A percentile compares a stretch with the other conserved stretches of the same genome.
Conservation (phyloP, 2,888 invertebrate genomes). For the Lithophane leautieri region DNA sequence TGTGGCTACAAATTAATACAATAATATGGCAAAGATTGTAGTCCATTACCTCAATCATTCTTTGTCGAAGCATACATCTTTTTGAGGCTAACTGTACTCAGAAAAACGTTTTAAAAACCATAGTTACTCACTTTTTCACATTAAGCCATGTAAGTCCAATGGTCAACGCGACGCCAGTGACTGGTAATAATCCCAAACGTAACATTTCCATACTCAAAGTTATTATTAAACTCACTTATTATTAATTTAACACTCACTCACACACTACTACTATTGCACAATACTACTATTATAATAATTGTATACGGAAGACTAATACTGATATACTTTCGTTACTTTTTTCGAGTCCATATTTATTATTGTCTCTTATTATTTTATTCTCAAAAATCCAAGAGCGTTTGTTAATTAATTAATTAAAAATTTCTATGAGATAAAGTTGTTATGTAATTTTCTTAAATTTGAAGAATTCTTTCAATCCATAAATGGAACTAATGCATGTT, state of each 20-base stretch:
- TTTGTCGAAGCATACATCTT: background rate
- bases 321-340: constrained; percentile 43
- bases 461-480: background rate
- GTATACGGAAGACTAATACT: constrained; percentile 61
- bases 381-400: background rate
- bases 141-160: constrained; percentile 81
- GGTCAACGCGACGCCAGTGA: constrained; percentile 74
- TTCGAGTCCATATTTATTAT: constrained; percentile 24
- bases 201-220: constrained; percentile 80
- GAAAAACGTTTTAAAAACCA: constrained; percentile 32
- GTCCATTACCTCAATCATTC: background rate
- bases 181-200: constrained; percentile 78
- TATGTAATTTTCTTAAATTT: background rate
- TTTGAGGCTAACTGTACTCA: no score
- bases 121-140: constrained; percentile 80
- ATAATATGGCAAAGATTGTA: background rate
- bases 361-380: constrained; percentile 38
- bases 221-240: constrained; percentile 38
- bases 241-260: constrained; percentile 31
- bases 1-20: background rate
- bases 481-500: background rate
- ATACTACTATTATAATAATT: constrained; percentile 35
- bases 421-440: background rate
- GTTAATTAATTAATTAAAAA: background rate
- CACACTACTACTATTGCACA: constrained; percentile 20